Conservation (phyloP, 2,113 vertebrate species). For the Bufo gargarizans region DNA sequence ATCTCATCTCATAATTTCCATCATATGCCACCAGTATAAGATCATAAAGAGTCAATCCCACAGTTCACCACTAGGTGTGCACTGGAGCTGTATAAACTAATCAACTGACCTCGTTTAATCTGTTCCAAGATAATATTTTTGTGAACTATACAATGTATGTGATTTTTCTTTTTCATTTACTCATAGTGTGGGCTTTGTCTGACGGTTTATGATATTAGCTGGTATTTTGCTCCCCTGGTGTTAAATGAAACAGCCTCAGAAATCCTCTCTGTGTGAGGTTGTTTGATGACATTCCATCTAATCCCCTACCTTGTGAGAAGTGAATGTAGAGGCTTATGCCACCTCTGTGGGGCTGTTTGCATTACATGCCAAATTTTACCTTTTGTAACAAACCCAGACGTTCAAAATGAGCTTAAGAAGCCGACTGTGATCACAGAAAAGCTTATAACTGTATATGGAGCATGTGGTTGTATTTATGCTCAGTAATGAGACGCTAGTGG, state of each 20-base stretch:
- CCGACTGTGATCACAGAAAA: conserved; percentile 18
- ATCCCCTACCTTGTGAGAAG: conserved; percentile 31
- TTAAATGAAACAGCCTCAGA: conserved; percentile 31
- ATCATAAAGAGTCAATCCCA: neutral
- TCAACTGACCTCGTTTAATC: neutral
- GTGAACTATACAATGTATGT: neutral
- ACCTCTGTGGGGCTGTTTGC: neutral
- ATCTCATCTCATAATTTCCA: too few relatives aligned
- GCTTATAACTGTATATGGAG: conserved; percentile 19
- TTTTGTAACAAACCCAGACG: conserved; percentile 18
- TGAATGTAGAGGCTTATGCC: neutral
- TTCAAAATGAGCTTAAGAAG: conserved; percentile 16
- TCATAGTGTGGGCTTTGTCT: conserved; percentile 34
- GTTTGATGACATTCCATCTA: conserved; percentile 23
- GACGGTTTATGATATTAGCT: conserved; percentile 14
- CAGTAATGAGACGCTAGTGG: conserved; percentile 17
- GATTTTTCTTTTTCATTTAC: too few relatives aligned
- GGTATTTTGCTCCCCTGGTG: conserved; percentile 30
- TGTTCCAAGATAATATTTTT: conserved; percentile 10
- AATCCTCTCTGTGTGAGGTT: conserved; percentile 34
- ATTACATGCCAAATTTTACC: conserved; percentile 14
- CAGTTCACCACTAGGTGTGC: neutral
- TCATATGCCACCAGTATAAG: too few relatives aligned
- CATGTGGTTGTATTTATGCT: conserved; percentile 22
- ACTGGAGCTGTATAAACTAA: neutral